Conservation (phyloP, 2,888 invertebrate genomes). For the Polietes domitor region DNA sequence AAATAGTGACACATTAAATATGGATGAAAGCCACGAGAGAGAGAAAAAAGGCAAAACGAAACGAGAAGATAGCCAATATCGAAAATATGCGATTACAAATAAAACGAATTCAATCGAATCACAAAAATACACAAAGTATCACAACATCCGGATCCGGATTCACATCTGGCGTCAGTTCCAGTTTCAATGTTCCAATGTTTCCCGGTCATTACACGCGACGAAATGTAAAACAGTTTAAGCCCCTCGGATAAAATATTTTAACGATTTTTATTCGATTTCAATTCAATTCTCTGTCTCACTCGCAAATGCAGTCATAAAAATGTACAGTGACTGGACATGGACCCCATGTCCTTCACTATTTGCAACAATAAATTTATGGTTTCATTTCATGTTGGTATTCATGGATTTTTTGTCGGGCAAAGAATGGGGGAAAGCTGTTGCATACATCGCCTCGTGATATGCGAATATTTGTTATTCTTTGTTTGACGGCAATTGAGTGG, state of each 20-base stretch:
- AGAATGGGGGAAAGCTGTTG: background rate
- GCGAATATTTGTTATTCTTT: background rate
- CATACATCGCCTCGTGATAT: background rate
- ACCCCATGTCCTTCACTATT: background rate
- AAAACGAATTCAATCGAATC: background rate
- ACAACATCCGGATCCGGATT: background rate
- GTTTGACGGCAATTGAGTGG: background rate
- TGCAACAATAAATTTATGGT: slow-evolving; percentile 15
- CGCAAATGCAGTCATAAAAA: background rate
- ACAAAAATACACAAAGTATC: background rate
- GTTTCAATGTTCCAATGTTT: background rate
- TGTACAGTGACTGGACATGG: background rate
- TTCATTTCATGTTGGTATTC: background rate
- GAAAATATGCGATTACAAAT: slow-evolving; percentile 3
- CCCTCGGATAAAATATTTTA: slow-evolving; percentile 33
- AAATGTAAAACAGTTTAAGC: slow-evolving; percentile 17
- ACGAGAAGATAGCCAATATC: background rate
- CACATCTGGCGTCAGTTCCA: background rate
- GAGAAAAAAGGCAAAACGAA: background rate
- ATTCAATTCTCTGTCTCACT: background rate
- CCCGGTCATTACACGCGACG: background rate
- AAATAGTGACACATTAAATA: slow-evolving; percentile 43
- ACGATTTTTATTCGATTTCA: slow-evolving; percentile 21
- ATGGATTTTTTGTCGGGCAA: background rate
- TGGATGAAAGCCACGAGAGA: slow-evolving; percentile 28